Conservation (phyloP, 1,140 invertebrate species). For the Musca domestica region DNA sequence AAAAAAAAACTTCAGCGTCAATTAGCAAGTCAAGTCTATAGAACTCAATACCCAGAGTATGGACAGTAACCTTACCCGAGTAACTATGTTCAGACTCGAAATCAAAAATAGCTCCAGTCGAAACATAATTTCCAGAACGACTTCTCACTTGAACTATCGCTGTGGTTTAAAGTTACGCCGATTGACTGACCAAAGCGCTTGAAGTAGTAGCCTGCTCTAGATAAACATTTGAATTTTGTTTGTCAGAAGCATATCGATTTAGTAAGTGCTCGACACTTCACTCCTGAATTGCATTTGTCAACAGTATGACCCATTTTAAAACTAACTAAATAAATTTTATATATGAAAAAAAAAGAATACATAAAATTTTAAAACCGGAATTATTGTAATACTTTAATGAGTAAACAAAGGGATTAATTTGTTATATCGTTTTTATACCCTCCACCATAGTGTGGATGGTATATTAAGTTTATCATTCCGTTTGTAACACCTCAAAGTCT, state of each 20-base stretch:
- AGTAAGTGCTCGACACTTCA: background rate
- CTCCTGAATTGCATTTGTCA: conserved; percentile 5
- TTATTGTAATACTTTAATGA: too few species aligned
- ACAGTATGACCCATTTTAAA: conserved; percentile 11
- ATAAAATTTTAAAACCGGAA: too few species aligned
- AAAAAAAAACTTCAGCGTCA: background rate
- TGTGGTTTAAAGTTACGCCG: conserved; percentile 19
- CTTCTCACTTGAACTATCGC: conserved; percentile 1
- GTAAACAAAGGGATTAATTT: too few species aligned
- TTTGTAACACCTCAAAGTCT: too few species aligned
- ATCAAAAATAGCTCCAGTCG: conserved; percentile 15
- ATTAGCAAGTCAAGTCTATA: background rate
- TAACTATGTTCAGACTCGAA: conserved; percentile 15
- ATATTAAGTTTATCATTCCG: too few species aligned
- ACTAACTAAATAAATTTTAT: too few species aligned
- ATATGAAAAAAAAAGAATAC: too few species aligned
- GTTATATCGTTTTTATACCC: too few species aligned
- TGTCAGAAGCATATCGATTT: background rate
- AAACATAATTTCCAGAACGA: background rate
- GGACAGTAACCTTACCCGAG: background rate
- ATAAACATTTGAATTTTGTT: background rate
- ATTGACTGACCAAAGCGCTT: background rate
- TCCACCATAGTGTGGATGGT: too few species aligned
- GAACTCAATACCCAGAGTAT: conserved; percentile 12
- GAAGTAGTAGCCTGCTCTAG: background rate